Base-by-base conservation (phyloP, 2,888 invertebrate species). In the Scaptomyza tumidula region DNA sequence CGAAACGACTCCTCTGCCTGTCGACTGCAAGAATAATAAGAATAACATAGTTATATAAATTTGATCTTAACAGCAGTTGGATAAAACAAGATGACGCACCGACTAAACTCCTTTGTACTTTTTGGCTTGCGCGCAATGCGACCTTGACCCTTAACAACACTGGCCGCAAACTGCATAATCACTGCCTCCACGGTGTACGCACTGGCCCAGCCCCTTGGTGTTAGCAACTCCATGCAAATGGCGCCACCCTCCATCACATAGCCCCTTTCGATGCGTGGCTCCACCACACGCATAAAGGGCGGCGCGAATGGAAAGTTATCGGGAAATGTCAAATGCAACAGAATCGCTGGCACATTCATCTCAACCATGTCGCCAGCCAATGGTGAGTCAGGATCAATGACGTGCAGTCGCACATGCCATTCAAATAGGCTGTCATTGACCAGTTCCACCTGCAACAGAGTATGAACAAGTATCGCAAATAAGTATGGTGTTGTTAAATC, bases 171-270 rank as follows among this genome's bases (percentile, higher is more conserved):
- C 93, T 97, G 97, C 95, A 97, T 97, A 86, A 97, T 95, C 53
- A 97, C 95, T 13, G 97, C 97, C 91, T 97, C 97, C 16, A 97
- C 86, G 19, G 86, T 86, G 24, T 86, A 86, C 16, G 86, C 86
- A 44, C 89, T 89, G 62, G 97, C 97, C 97, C 97, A 97, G 75
- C 97, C 97, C 55, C 96, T 93, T 0, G 97, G 97, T 16, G 97
- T 97, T 62, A 97, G 93, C 67, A 97, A 93, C 91, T 97, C 97
- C 97, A 97, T 97, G 90, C 97, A 97, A 88, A 97, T 97, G 46
- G 97, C 97, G 41, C 97, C 97, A 62, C 97, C 97, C 92, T 97
- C 97, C 97, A 97, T 97, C 27, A 97, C 97, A 90, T 97, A 97
- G 41, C 97, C 97, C 90, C 95, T 95, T 90, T 96, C 96, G 93